Evolutionary conservation across 2,113 vertebrate species (phyloP), one percentile per base, ranked within the genome.

Genomic region (Phrynosoma blainvillii): DNA sequence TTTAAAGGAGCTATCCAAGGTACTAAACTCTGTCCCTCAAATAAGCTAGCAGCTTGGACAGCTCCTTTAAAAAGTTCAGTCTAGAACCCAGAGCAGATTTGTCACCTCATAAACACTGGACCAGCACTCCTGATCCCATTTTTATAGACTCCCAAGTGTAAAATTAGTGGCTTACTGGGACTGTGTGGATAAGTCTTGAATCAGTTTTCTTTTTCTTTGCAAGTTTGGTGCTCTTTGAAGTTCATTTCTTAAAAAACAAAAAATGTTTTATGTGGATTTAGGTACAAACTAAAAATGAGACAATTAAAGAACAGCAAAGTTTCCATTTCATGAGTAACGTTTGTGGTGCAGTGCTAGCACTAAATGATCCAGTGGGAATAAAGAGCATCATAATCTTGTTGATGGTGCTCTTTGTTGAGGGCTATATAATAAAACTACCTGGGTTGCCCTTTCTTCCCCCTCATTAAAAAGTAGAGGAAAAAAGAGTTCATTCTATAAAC

Each of bases 121-220:
- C 1, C 70, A 71, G 32, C n/a, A 36, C n/a, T 2, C n/a, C 73
- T 36, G 32, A 36, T 75, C 5, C n/a, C 21, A 77, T 47, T 9
- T 21, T 77, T 21, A 23, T 25, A 77, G 52, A 20, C 30, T 10
- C 2, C 5, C 18, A 18, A 8, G 32, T 42, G 25, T 59, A 56
- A 40, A 85, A n/a, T 47, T 13, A 77, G 56, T 66, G 27, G 25
- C 20, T 77, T 10, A 47, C 11, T 47, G 59, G 47, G 77, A 12
- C 13, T 79, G 13, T 80, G 30, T 12, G 25, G 65, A 13, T 79
- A 56, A 12, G 4, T 36, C 10, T 52, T 85, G 59, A 92, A 36
- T 91, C n/a, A 62, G 56, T 92, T 91, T 90, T 89, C 47, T 62
- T 91, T 89, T n/a, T 54, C n/a, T 56, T 4, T 54, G 47, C n/a